Base-by-base conservation (phyloP, 2,797 vertebrate genomes). In the Calcarius lapponicus region DNA sequence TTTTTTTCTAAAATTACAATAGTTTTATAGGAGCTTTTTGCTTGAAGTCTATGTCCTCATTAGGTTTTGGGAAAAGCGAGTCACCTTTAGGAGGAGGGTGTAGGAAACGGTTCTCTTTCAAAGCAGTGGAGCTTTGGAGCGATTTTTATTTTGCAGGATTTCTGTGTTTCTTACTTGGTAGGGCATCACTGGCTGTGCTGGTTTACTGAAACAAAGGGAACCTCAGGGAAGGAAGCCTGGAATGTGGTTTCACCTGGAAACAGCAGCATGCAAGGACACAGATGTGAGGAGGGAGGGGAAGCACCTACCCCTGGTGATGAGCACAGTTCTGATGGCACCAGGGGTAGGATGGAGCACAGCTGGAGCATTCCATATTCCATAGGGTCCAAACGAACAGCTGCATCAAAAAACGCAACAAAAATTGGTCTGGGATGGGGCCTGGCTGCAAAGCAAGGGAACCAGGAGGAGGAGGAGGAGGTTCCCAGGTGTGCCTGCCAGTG, bases 21-120 rank as follows among this genome's bases (percentile, higher is more conserved):
- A 74, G 80, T 71, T 78, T 91, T 90, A 53, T 91, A 86, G 95
- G 90, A 93, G 96, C 96, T 97, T 96, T 94, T 88, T 86, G 88
- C 90, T 80, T 83, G 73, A 60, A 75, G 69, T 90, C 92, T 71
- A 53, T 65, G 43, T 88, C 80, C 66, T 89, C 54, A 4, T 72
- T 66, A 21, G 69, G 21, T n/a, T 76, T 86, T 58, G 61, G 12
- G 64, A 48, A n/a, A 45, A 56, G 84, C 13, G 29, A 88, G 88
- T 60, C 81, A 72, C 79, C 84, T 88, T 83, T 60, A 7, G 4
- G 57, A 86, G 83, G 38, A 26, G 40, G 11, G 11, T 16, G 17
- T 28, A 11, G 70, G 56, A 40, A 88, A 72, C 3, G 2, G 80
- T 65, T 6, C 10, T 32, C 7, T 81, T 76, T 80, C 48, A 17